Percentiles rank a stretch among this genome's conserved stretches.
Evolutionary conservation across 2,888 invertebrate species (phyloP).

Genomic region (Notodonta dromedarius): DNA sequence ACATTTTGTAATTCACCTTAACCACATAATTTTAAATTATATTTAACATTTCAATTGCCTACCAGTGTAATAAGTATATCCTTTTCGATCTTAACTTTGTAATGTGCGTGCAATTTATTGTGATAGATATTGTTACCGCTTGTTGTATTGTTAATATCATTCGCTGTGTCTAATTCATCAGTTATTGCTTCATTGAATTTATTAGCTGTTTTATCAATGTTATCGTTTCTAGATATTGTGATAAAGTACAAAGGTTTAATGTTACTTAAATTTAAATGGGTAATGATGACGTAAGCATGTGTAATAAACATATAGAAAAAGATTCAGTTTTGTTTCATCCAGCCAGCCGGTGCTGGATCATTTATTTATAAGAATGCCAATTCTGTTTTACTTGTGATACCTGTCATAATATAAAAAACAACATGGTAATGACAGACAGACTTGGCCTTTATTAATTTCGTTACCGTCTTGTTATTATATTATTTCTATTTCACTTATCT

Average conservation of each 20-base stretch:
- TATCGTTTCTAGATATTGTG: constrained; percentile 28
- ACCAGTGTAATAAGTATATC: neutral
- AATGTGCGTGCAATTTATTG: neutral
- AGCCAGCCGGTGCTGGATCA: neutral
- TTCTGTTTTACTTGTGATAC: no score
- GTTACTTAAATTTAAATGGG: constrained; percentile 53
- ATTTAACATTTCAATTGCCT: neutral
- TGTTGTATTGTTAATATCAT: constrained; percentile 5
- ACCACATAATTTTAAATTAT: no score
- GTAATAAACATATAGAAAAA: constrained; percentile 54
- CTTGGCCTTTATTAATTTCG: no score
- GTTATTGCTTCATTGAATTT: constrained; percentile 18
- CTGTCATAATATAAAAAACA: no score
- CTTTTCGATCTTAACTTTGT: neutral
- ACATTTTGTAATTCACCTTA: no score
- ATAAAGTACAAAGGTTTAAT: constrained; percentile 32
- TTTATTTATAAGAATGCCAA: no score
- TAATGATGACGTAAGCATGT: constrained; percentile 60
- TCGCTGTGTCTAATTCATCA: neutral
- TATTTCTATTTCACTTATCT: neutral
- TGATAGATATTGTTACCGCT: constrained; percentile 1
- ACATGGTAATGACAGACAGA: no score
- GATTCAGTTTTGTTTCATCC: neutral
- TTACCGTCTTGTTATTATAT: no score
- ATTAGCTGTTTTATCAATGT: constrained; percentile 24